These are phyloP conservation scores for Magallana ariakensis DNA, from an alignment of 1,140 invertebrate species.

Conservation along the genomic window DNA sequence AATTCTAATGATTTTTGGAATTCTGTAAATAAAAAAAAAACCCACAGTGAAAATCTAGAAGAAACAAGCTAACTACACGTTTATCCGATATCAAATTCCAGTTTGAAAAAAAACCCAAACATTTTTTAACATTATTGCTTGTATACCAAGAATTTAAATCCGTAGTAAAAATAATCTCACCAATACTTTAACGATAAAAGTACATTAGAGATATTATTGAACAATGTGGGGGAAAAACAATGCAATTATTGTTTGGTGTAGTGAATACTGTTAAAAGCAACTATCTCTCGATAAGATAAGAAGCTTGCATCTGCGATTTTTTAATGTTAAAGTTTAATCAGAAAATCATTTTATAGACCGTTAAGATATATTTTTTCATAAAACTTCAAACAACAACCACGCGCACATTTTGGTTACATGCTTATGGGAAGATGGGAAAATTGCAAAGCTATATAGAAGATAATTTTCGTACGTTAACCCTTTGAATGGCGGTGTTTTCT, in stretches of 20 bases:
- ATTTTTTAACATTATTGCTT: neutral
- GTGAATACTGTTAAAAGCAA: neutral
- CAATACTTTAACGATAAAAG: neutral
- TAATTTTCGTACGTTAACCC: conserved; percentile 21
- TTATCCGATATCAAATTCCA: neutral
- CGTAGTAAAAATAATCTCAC: neutral
- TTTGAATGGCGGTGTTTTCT: neutral
- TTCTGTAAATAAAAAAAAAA: neutral
- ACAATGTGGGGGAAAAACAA: conserved; percentile 1
- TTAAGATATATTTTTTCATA: neutral
- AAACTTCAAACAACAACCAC: neutral
- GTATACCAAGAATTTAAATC: conserved; percentile 17
- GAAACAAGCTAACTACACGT: neutral
- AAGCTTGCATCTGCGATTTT: neutral
- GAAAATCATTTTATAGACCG: neutral
- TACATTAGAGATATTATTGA: neutral
- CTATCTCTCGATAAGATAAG: neutral
- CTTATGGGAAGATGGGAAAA: no score
- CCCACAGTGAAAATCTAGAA: neutral
- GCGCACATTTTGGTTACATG: neutral
- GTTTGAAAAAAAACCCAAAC: neutral
- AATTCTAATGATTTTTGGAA: no score
- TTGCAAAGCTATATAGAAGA: neutral
- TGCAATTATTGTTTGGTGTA: neutral
- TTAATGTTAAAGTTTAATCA: neutral